Conservation (phyloP, 2,888 invertebrate species). For the Tenthredo livida region DNA sequence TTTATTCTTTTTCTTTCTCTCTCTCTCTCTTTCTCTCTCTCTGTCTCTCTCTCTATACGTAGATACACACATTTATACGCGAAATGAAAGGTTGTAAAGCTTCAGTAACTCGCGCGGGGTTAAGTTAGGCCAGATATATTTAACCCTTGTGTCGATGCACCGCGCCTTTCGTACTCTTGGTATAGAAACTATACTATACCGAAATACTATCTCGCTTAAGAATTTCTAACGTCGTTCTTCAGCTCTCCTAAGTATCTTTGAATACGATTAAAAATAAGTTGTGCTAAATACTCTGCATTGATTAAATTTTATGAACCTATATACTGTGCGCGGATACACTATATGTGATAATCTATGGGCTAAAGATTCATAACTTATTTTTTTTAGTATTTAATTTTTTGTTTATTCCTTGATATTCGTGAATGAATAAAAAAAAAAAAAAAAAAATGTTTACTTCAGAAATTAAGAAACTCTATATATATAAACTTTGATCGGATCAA, state of each 20-base stretch:
- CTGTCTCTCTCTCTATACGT: constrained; percentile 9
- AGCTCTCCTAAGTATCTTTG: neutral
- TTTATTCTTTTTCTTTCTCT: neutral
- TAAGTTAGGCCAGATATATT: constrained; percentile 51
- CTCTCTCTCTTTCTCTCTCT: neutral
- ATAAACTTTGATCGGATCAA: neutral
- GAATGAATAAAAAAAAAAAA: no score
- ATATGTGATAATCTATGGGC: no score
- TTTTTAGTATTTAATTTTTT: neutral
- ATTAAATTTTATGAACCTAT: neutral
- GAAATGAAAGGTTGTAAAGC: constrained; percentile 15
- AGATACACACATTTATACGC: neutral
- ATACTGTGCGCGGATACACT: no score
- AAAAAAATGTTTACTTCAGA: no score
- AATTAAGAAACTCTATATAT: no score
- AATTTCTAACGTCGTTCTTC: neutral
- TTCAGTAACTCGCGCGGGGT: constrained; percentile 1
- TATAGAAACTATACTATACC: neutral
- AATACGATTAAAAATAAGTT: constrained; percentile 26
- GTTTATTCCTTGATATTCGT: no score
- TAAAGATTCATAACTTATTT: neutral
- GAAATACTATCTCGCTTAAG: constrained; percentile 2
- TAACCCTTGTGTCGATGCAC: constrained; percentile 26
- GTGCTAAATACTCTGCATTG: constrained; percentile 28
- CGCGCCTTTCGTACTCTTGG: neutral